Conservation (phyloP, 2,888 invertebrate genomes). For the Idaea biselata region DNA sequence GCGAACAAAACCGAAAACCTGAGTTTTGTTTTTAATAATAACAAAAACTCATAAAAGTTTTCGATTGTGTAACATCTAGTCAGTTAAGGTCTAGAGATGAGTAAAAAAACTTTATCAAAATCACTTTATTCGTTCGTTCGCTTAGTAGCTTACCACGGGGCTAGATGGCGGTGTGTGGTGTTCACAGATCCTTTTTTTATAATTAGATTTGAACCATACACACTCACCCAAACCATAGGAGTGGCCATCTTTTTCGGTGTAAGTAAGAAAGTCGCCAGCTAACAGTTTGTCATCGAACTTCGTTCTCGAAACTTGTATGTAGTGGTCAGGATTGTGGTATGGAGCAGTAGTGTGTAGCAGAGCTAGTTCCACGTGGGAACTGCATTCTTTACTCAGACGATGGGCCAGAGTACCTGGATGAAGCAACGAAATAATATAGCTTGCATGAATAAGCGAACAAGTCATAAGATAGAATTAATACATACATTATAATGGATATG, state of each 20-base stretch:
- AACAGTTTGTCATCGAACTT: slow-evolving; percentile 69
- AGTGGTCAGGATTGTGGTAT: slow-evolving; percentile 47
- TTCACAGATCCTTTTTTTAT: too few species aligned
- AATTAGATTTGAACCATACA: not conserved
- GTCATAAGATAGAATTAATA: too few species aligned
- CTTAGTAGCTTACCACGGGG: too few species aligned
- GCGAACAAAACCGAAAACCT: too few species aligned
- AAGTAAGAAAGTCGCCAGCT: slow-evolving; percentile 65
- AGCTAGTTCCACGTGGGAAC: slow-evolving; percentile 50
- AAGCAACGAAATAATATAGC: not conserved
- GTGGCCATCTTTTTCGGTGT: slow-evolving; percentile 63
- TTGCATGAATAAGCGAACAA: too few species aligned
- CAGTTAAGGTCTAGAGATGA: slow-evolving; percentile 7
- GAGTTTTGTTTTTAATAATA: too few species aligned
- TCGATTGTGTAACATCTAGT: too few species aligned
- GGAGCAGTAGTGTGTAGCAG: slow-evolving; percentile 59
- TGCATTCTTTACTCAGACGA: slow-evolving; percentile 55
- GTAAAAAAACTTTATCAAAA: slow-evolving; percentile 13
- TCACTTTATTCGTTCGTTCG: too few species aligned
- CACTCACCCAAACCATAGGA: slow-evolving; percentile 67
- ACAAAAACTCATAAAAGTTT: too few species aligned
- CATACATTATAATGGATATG: too few species aligned
- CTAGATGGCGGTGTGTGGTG: too few species aligned
- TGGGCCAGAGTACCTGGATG: slow-evolving; percentile 54
- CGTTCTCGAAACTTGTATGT: slow-evolving; percentile 45